A percentile compares a stretch with the other conserved stretches of the same genome.
phyloP scores from a whole-genome alignment of 2,888 invertebrate species.

The Heterodera filipjevi region DNA sequence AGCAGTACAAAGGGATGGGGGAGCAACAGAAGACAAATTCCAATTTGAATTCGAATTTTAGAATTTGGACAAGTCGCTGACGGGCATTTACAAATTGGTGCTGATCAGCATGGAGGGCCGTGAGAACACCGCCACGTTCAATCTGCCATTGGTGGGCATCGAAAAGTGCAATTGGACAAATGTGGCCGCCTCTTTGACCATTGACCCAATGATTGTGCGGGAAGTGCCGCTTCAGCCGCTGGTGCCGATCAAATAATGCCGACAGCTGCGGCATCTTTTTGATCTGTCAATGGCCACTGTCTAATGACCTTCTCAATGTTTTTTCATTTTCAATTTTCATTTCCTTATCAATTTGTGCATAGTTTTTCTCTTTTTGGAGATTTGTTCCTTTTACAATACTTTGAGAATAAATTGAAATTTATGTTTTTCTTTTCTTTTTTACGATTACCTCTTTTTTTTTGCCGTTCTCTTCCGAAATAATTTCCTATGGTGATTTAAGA shows the following conservation, averaged over 20 bases:
- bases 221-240: slow-evolving; percentile 19
- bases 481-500: no score
- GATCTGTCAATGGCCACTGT: neutral
- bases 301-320: neutral
- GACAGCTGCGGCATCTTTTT: no score
- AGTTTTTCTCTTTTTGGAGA: neutral
- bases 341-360: neutral
- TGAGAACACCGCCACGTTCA: slow-evolving; percentile 21
- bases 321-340: neutral
- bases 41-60: neutral
- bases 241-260: slow-evolving; percentile 21
- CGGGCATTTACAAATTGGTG: slow-evolving; percentile 25
- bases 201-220: slow-evolving; percentile 25
- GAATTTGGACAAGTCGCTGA: slow-evolving; percentile 27
- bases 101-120: slow-evolving; percentile 23
- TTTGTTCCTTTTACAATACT: no score
- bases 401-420: no score
- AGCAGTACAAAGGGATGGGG: neutral
- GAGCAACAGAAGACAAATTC: neutral
- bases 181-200: slow-evolving; percentile 14
- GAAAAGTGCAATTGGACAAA: slow-evolving; percentile 31
- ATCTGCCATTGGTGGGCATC: slow-evolving; percentile 24
- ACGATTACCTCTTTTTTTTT: no score
- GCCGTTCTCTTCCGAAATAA: no score
- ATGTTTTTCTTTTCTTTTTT: no score